Percentiles rank a stretch among this genome's conserved stretches.
These are phyloP conservation scores for Eudyptes chrysolophus DNA, from an alignment of 2,113 vertebrate species.

Conservation along the genomic window DNA sequence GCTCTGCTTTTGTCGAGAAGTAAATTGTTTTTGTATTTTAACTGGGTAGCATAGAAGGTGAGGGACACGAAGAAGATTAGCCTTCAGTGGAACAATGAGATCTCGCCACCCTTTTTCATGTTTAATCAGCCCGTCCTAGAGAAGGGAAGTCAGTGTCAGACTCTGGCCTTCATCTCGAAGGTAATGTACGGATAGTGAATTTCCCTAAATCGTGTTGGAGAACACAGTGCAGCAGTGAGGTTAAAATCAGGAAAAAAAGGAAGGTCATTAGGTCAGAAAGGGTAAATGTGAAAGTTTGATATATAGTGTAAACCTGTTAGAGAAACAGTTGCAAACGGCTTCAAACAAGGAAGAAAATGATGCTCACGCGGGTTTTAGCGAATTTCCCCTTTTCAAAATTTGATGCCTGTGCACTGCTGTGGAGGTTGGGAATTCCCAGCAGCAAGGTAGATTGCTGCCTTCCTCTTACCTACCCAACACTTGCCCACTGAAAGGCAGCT, in stretches of 20 bases:
- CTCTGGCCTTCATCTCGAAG: neutral
- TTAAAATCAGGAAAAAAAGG: neutral
- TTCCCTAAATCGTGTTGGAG: neutral
- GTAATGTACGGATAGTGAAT: neutral
- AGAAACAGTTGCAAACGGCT: neutral
- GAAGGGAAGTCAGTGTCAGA: neutral
- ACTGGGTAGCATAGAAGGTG: neutral
- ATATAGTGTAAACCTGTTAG: neutral
- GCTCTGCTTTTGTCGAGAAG: neutral
- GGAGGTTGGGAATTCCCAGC: neutral
- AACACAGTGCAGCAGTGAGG: neutral
- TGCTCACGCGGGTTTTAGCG: neutral
- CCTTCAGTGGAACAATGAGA: neutral
- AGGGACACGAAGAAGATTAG: neutral
- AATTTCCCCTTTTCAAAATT: neutral
- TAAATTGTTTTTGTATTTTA: neutral
- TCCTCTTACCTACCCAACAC: neutral
- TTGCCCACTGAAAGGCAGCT: neutral
- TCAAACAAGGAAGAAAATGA: neutral
- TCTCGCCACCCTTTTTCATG: neutral
- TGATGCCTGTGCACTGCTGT: neutral
- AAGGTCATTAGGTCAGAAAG: neutral
- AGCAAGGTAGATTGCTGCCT: neutral
- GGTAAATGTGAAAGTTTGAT: neutral
- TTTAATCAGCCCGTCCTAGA: neutral